Evolutionary conservation across 1,140 invertebrate species (phyloP).

Genomic region (Steinernema khuongi): DNA sequence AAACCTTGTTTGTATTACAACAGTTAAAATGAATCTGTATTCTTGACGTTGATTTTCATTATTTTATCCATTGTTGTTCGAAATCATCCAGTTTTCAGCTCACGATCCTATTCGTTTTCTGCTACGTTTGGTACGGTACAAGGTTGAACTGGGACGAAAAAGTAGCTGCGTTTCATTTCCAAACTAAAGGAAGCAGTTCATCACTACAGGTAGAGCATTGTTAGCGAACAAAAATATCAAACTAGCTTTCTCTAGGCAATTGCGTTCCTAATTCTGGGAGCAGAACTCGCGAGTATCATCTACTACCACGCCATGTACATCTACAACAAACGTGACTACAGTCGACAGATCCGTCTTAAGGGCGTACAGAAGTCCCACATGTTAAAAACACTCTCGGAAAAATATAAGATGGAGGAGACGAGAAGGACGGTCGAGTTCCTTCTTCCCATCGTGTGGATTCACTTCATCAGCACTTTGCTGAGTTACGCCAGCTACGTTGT

Average conservation of each 20-base stretch:
- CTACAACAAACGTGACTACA: neutral
- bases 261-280: neutral
- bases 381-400: neutral
- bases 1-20: too few relatives aligned
- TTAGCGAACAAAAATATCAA: too few relatives aligned
- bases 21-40: too few relatives aligned
- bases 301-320: neutral
- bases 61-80: too few relatives aligned
- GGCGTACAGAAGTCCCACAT: neutral
- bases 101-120: neutral
- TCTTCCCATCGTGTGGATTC: neutral
- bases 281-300: neutral
- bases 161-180: neutral
- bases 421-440: neutral
- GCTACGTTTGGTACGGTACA: neutral
- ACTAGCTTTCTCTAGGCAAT: too few relatives aligned
- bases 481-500: neutral
- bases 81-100: neutral
- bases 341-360: neutral
- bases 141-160: neutral
- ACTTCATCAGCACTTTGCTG: neutral
- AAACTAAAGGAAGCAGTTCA: neutral
- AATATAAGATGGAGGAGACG: neutral
- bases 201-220: too few relatives aligned
- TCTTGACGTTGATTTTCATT: too few relatives aligned